A percentile compares a stretch with the other conserved stretches of the same genome.
Conservation (phyloP, 2,888 invertebrate genomes). For the Phlogophora meticulosa region DNA sequence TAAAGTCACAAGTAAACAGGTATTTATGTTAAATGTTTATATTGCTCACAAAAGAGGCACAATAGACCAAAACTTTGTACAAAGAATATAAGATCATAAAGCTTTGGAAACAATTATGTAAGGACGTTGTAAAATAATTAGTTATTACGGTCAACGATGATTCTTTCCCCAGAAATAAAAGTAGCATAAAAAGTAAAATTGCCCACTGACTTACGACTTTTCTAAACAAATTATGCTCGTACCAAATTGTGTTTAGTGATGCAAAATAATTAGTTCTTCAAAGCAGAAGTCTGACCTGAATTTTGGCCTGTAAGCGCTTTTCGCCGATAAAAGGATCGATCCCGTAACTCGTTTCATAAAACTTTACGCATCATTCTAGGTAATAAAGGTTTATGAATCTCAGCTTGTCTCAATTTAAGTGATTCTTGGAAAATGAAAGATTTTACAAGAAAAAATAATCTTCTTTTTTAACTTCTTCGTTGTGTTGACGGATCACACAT, state of each 20-base stretch:
- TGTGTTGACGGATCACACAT: background rate
- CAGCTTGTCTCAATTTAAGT: background rate
- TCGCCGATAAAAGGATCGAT: conserved; percentile 1
- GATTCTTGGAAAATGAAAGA: background rate
- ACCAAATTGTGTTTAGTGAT: conserved; percentile 14
- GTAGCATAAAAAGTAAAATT: conserved; percentile 13
- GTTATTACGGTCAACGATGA: background rate
- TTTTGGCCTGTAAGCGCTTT: background rate
- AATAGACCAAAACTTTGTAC: conserved; percentile 24
- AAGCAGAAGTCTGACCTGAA: background rate
- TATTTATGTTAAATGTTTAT: conserved; percentile 29
- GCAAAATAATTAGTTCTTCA: conserved; percentile 18
- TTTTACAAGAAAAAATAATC: background rate
- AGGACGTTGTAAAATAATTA: conserved; percentile 31
- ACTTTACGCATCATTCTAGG: conserved; percentile 2
- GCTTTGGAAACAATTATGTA: background rate
- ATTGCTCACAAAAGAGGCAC: conserved; percentile 7
- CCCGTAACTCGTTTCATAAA: background rate
- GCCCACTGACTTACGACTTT: background rate
- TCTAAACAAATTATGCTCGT: conserved; percentile 17
- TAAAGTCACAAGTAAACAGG: conserved; percentile 44
- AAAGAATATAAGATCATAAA: conserved; percentile 47
- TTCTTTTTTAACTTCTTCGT: background rate
- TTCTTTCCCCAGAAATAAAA: conserved; percentile 5
- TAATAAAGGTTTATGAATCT: conserved; percentile 14